These are phyloP conservation scores for Biston stratarius DNA, from an alignment of 2,888 invertebrate genomes.

Conservation along the genomic window DNA sequence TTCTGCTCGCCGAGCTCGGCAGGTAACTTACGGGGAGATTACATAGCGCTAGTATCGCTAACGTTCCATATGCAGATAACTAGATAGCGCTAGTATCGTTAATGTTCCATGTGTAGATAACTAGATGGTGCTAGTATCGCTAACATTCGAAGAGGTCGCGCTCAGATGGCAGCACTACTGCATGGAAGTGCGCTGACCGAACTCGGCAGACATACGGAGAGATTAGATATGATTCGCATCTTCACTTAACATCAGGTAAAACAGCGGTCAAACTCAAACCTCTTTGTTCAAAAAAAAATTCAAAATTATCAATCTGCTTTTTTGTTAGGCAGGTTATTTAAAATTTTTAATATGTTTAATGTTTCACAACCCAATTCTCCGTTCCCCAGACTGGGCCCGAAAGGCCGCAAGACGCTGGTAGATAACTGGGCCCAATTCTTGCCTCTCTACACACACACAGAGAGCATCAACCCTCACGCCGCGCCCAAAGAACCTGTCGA, in stretches of 20 bases:
- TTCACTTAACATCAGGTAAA: too few relatives aligned
- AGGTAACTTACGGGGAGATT: conserved; percentile 72
- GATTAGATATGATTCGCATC: too few relatives aligned
- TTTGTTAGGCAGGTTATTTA: too few relatives aligned
- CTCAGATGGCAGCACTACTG: too few relatives aligned
- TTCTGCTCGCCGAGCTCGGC: conserved; percentile 96
- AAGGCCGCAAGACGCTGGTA: conserved; percentile 96
- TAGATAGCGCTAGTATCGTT: background rate
- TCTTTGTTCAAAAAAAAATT: too few relatives aligned
- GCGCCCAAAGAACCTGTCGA: conserved; percentile 79
- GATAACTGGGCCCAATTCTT: conserved; percentile 98
- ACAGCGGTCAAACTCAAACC: too few relatives aligned
- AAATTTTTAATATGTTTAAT: too few relatives aligned
- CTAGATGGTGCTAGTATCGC: too few relatives aligned
- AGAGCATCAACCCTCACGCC: conserved; percentile 91
- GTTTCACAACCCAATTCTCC: background rate
- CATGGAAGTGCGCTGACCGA: too few relatives aligned
- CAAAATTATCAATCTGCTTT: too few relatives aligned
- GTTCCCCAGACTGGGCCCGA: conserved; percentile 89
- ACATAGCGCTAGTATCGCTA: background rate
- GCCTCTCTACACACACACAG: conserved; percentile 94
- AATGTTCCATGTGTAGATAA: background rate
- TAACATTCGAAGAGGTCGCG: too few relatives aligned
- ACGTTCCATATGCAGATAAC: background rate
- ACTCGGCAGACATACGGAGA: too few relatives aligned